Evolutionary conservation across 2,113 vertebrate genomes (phyloP), one percentile per base, ranked within the genome.

Genomic region (Pterocles gutturalis): DNA sequence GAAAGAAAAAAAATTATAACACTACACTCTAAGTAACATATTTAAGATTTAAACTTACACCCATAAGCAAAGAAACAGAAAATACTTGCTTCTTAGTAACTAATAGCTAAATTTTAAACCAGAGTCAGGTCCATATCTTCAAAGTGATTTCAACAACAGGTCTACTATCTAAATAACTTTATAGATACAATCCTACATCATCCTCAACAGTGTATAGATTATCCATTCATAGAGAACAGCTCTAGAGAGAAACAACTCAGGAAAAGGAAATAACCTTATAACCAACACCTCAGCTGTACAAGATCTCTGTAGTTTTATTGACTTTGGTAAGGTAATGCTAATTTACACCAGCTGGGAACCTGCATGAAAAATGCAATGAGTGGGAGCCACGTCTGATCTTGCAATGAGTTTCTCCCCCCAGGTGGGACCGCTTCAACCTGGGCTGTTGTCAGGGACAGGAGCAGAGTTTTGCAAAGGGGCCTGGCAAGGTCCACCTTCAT

Each of bases 121-220:
- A 24, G 28, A 79, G 4, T 22, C 41, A 36, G 12, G 3, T 71
- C 13, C 7, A 4, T 14, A 20, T 16, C 18, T 77, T 54, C 17
- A 73, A 65, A 83, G 1, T 5, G 5, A 57, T 72, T 91, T 91
- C 21, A 87, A 8, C 6, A 80, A 18, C 11, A 70, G 3, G 3
- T 70, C 45, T 67, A 13, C 12, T 21, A 17, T 7, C 12, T n/a
- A 51, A 36, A 17, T 33, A 76, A 71, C 21, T 41, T 87, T 41
- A 84, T 26, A 89, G 25, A 54, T 70, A 5, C 8, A 81, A 18
- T 2, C 51, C 5, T 69, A 3, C 5, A 24, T 60, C 48, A 69
- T 10, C 9, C 4, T 33, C 1, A 3, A 3, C 17, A 46, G 3
- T 11, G 2, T 25, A 15, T 20, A 26, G 19, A 25, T 15, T 18